Conservation (phyloP, 1,140 invertebrate genomes). For the Trachymyrmex cornetzi region DNA sequence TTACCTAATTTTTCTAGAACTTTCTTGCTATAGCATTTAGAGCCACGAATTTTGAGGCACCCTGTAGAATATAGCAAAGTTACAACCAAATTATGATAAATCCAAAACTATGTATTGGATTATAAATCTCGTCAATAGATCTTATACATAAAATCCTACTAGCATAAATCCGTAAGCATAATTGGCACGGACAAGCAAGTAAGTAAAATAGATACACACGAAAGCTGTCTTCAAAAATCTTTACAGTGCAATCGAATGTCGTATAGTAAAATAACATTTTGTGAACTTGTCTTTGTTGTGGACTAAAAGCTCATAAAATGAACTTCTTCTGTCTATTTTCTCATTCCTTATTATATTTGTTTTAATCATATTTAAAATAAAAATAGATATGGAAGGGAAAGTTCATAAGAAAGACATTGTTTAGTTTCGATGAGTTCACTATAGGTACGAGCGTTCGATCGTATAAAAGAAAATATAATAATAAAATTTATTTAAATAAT, state of each 20-base stretch:
- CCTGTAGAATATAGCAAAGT: background rate
- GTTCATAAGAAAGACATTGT: background rate
- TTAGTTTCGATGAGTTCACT: background rate
- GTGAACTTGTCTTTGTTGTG: background rate
- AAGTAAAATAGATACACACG: background rate
- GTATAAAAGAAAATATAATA: background rate
- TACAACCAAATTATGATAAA: background rate
- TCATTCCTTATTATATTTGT: background rate
- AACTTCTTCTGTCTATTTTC: background rate
- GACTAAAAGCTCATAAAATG: background rate
- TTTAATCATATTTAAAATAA: background rate
- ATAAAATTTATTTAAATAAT: background rate
- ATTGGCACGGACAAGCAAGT: background rate
- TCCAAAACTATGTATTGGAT: background rate
- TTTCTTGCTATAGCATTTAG: too few species aligned
- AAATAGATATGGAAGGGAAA: background rate
- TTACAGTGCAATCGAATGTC: background rate
- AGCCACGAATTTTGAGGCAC: too few species aligned
- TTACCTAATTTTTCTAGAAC: too few species aligned
- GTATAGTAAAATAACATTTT: background rate
- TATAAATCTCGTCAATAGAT: background rate
- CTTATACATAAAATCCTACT: constrained; percentile 6
- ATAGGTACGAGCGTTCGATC: background rate
- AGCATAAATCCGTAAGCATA: background rate
- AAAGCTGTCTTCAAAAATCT: background rate